Percentiles rank a stretch among this genome's conserved stretches.
Evolutionary conservation across 2,888 invertebrate genomes (phyloP).

Genomic region (Diploptera punctata): DNA sequence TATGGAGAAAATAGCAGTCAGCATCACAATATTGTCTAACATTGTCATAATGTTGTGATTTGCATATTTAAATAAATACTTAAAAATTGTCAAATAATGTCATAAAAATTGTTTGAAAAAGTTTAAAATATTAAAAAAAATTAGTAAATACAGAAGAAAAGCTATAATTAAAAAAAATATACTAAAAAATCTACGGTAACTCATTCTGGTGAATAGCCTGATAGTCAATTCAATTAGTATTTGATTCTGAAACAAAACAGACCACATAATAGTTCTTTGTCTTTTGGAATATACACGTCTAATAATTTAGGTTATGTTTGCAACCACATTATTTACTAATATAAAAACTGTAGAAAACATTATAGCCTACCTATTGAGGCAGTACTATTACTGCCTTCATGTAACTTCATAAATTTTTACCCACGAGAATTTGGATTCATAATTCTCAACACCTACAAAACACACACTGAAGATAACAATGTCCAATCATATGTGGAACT

Average conservation of each 20-base stretch:
- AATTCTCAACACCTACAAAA: background rate
- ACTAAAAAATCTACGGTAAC: too few relatives aligned
- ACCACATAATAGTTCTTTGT: background rate
- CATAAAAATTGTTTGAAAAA: too few relatives aligned
- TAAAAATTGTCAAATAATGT: too few relatives aligned
- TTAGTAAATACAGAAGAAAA: too few relatives aligned
- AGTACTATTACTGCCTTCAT: slow-evolving; percentile 12
- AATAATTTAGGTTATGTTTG: slow-evolving; percentile 19
- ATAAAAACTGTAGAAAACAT: background rate
- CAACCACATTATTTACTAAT: background rate
- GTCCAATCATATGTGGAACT: background rate
- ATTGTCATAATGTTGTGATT: too few relatives aligned
- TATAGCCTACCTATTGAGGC: background rate
- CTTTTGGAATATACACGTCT: background rate
- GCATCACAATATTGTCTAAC: too few relatives aligned
- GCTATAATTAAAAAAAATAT: too few relatives aligned
- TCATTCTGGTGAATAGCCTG: slow-evolving; percentile 18
- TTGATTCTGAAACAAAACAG: background rate
- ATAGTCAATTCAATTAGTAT: background rate
- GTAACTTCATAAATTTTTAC: slow-evolving; percentile 8
- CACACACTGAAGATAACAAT: slow-evolving; percentile 2
- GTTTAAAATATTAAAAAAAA: too few relatives aligned
- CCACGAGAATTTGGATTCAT: slow-evolving; percentile 25
- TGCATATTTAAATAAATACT: too few relatives aligned
- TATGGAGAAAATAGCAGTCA: too few relatives aligned